A percentile compares a stretch with the other conserved stretches of the same genome.
phyloP scores from a whole-genome alignment of 2,113 vertebrate genomes.

The Carassius carassius region DNA sequence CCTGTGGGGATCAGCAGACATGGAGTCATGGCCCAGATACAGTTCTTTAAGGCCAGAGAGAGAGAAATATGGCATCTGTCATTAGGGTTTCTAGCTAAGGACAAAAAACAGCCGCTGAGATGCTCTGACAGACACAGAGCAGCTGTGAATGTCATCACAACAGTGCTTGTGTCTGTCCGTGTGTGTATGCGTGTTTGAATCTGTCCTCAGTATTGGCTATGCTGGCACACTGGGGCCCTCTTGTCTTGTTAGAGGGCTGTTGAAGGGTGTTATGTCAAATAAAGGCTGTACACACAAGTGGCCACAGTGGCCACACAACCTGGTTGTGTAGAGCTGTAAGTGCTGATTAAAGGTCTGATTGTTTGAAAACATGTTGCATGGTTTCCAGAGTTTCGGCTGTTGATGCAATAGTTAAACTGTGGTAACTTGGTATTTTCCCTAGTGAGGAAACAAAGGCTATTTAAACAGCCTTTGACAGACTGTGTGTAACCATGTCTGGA shows the following conservation, averaged over 20 bases:
- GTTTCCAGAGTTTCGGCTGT: not conserved
- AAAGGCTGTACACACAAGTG: slow-evolving; percentile 42
- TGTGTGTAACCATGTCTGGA: not conserved
- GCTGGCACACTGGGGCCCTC: slow-evolving; percentile 51
- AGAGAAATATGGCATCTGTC: slow-evolving; percentile 56
- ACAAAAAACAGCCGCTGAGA: slow-evolving; percentile 47
- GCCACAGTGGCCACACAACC: not conserved
- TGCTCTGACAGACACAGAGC: slow-evolving; percentile 67
- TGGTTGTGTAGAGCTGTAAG: not conserved
- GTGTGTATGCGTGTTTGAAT: slow-evolving; percentile 41
- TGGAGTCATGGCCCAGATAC: slow-evolving; percentile 55
- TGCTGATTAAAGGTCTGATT: not conserved
- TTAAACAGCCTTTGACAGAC: not conserved
- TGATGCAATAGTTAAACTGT: not conserved
- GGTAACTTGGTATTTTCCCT: too few species aligned
- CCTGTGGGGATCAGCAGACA: slow-evolving; percentile 65
- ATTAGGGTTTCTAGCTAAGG: slow-evolving; percentile 64
- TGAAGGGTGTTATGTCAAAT: slow-evolving; percentile 62
- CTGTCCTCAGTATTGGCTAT: slow-evolving; percentile 55
- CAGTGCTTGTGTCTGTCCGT: slow-evolving; percentile 54
- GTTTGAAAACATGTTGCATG: not conserved
- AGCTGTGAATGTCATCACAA: slow-evolving; percentile 73
- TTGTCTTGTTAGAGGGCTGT: slow-evolving; percentile 66
- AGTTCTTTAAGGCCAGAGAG: slow-evolving; percentile 51
- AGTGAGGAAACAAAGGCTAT: not conserved